phyloP scores from a whole-genome alignment of 2,888 invertebrate species.

The Eremobia ochroleuca region DNA sequence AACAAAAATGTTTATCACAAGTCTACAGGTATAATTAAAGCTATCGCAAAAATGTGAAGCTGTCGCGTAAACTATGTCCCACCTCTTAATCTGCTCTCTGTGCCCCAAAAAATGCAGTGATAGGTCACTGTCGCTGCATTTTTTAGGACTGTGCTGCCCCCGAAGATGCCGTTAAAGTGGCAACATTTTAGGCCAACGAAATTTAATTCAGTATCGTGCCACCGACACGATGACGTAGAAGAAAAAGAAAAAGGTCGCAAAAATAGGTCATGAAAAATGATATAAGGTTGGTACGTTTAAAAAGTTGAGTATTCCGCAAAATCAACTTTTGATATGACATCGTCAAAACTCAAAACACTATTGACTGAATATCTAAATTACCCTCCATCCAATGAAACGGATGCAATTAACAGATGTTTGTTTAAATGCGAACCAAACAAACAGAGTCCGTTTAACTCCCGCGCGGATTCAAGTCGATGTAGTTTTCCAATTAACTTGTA shows the following conservation, averaged over 20 bases:
- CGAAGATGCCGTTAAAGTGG: background rate
- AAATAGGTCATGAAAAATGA: background rate
- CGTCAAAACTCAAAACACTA: constrained; percentile 52
- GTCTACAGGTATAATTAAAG: no score
- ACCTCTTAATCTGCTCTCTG: background rate
- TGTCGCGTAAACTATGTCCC: background rate
- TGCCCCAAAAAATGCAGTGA: background rate
- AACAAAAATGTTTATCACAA: background rate
- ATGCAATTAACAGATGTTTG: constrained; percentile 70
- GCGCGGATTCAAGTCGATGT: constrained; percentile 70
- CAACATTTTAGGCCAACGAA: background rate
- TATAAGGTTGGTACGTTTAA: background rate
- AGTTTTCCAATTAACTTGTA: constrained; percentile 79
- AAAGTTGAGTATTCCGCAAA: background rate
- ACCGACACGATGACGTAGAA: background rate
- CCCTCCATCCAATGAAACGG: constrained; percentile 62
- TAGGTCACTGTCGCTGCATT: background rate
- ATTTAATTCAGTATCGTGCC: background rate
- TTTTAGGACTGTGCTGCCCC: background rate
- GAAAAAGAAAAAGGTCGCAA: background rate
- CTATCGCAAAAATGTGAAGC: background rate
- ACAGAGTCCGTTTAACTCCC: constrained; percentile 68
- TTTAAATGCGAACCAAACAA: constrained; percentile 66
- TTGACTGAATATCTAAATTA: constrained; percentile 55
- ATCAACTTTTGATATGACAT: constrained; percentile 12